Conservation (phyloP, 2,888 invertebrate species). For the Psylliodes chrysocephalus region DNA sequence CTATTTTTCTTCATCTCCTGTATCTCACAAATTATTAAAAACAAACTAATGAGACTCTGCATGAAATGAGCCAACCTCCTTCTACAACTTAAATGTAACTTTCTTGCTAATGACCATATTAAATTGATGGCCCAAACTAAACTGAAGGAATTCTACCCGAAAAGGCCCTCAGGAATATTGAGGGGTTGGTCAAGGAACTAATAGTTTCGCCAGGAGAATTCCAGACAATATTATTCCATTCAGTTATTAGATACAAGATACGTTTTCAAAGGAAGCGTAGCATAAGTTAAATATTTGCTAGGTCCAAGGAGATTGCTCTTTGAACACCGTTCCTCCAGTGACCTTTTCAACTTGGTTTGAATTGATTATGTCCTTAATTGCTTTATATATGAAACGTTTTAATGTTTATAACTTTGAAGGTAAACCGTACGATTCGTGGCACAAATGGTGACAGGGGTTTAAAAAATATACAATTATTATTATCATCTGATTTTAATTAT, state of each 20-base stretch:
- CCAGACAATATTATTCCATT: not conserved
- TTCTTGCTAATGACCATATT: slow-evolving; percentile 7
- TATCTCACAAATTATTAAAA: no score
- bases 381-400: no score
- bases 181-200: slow-evolving; percentile 1
- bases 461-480: no score
- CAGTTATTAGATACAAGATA: not conserved
- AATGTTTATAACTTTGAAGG: no score
- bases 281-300: slow-evolving; percentile 7
- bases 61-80: not conserved
- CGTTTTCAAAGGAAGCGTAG: not conserved
- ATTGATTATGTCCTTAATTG: not conserved
- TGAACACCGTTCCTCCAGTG: not conserved
- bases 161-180: not conserved
- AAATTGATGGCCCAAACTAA: not conserved
- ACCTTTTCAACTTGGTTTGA: not conserved
- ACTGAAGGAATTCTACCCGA: not conserved
- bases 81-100: not conserved
- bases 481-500: no score
- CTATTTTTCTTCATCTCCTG: no score
- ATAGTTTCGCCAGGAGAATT: not conserved
- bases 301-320: not conserved
- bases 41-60: slow-evolving; percentile 1
- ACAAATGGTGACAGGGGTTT: no score
- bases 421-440: no score